phyloP scores from a whole-genome alignment of 92 coral and sea anemone species.

The Actinostola sp. region DNA sequence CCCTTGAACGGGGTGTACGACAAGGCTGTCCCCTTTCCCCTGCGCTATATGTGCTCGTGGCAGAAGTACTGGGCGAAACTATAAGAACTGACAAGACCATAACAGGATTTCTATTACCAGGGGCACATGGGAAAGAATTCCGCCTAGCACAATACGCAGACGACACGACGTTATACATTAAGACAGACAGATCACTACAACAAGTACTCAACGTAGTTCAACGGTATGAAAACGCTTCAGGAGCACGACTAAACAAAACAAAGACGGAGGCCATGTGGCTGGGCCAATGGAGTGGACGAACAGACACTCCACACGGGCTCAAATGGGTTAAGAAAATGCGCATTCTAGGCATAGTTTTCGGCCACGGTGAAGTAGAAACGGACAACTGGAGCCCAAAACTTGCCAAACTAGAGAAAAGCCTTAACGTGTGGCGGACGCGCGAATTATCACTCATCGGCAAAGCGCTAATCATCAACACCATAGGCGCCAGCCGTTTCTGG shows the following conservation, averaged over 20 bases:
- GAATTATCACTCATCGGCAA: neutral
- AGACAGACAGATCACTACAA: neutral
- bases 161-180: constrained; percentile 19
- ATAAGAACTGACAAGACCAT: neutral
- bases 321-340: constrained; percentile 22
- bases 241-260: constrained; percentile 25
- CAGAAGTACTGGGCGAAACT: constrained; percentile 6
- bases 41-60: constrained; percentile 10
- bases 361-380: constrained; percentile 5
- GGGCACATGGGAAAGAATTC: neutral
- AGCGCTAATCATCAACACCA: neutral
- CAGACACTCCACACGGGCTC: neutral
- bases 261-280: constrained; percentile 40
- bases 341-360: constrained; percentile 8
- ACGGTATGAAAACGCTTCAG: constrained; percentile 6
- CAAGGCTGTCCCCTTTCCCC: constrained; percentile 42
- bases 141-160: constrained; percentile 33
- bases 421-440: constrained; percentile 34
- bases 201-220: neutral
- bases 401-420: constrained; percentile 24
- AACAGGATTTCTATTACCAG: constrained; percentile 1
- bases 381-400: constrained; percentile 23
- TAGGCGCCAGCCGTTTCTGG: neutral
- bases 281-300: neutral
- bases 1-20: constrained; percentile 25